Conservation (phyloP, 2,113 vertebrate genomes). For the Serilophus lunatus region DNA sequence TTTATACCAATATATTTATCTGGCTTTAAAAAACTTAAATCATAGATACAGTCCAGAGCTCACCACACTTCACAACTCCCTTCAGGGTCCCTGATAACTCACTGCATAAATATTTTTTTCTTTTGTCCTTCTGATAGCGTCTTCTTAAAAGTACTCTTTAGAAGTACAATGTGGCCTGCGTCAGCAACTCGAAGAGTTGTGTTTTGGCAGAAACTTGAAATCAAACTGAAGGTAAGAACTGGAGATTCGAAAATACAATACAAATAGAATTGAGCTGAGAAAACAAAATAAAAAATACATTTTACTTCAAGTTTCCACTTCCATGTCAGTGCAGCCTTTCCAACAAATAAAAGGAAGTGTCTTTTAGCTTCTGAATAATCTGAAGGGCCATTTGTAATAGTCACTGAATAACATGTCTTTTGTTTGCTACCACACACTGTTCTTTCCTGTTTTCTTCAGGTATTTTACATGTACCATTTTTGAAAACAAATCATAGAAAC, state of each 20-base stretch:
- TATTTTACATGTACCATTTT: neutral
- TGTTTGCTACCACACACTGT: neutral
- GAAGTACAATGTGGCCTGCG: neutral
- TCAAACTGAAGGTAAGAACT: neutral
- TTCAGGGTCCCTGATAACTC: neutral
- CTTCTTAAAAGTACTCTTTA: neutral
- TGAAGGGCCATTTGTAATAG: neutral
- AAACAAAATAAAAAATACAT: neutral
- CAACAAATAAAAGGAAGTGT: neutral
- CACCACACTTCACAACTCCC: neutral
- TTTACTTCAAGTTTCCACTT: neutral
- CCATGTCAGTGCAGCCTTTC: neutral
- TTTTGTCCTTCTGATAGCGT: neutral
- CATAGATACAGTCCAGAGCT: neutral
- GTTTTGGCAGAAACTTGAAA: neutral
- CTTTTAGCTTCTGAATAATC: neutral
- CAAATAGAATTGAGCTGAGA: neutral
- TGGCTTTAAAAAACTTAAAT: neutral
- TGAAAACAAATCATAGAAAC: neutral
- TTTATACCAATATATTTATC: neutral
- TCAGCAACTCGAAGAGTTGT: neutral
- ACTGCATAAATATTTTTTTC: neutral
- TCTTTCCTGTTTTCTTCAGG: neutral
- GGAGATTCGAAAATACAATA: neutral
- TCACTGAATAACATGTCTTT: neutral